Base-by-base conservation (phyloP, 2,888 invertebrate species). In the Limnephilus auricula region DNA sequence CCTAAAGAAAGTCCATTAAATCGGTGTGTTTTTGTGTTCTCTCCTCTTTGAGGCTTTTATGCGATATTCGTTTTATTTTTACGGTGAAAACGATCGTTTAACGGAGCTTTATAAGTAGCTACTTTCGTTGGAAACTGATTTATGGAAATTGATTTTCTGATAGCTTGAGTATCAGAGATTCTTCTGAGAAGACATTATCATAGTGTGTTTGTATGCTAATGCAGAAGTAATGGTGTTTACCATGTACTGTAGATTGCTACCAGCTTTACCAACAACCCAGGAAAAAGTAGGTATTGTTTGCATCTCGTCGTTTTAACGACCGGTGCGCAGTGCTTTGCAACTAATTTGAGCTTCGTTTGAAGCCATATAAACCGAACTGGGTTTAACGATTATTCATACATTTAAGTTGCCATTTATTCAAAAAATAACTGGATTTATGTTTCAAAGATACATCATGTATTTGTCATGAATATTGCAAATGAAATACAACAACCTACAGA, bases 31-130 rank as follows among this genome's bases (percentile, higher is more conserved):
- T 82, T 65, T 82, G 82, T 82, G 85, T 40, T 40, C 85, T 34
- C 87, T 65, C 37, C 6, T 87, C 32, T 32, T 5, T 6, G 87
- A 87, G 65, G 32, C 79, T 89, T 89, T 89, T 79, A 89, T 40
- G 79, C n/a, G 79, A 79, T 79, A 32, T 37, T 89, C 40, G 40
- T 79, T 89, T 89, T 79, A 79, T 89, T 89, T 89, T 89, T 40
- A 89, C 79, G 34, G 89, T 79, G n/a, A 37, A 34, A 79, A 79
- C 89, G 78, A 89, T 79, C 25, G 79, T 79, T 89, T 79, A 89
- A 79, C 89, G 89, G 79, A 37, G 25, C 34, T 89, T 80, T 37
- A 85, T 40, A 65, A n/a, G 65, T 65, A 65, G 65, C 65, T 40
- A 30, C 85, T 85, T 85, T 85, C 85, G 85, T 10, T 40, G 13